Evolutionary conservation across 2,113 vertebrate species (phyloP).

Genomic region (Heteronetta atricapilla): DNA sequence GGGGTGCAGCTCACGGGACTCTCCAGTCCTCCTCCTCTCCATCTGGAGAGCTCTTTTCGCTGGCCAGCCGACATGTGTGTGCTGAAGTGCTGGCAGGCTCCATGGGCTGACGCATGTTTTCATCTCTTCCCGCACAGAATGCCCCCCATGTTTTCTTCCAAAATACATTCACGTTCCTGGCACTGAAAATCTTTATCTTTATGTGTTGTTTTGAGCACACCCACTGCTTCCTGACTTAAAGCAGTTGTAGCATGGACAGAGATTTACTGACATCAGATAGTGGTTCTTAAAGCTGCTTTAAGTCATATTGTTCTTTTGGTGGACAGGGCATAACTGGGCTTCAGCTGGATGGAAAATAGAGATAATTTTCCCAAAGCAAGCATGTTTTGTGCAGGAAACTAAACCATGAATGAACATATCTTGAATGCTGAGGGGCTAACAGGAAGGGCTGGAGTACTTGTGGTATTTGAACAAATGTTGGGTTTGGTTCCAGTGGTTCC

Average conservation of each 20-base stretch:
- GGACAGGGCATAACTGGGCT: constrained; percentile 22
- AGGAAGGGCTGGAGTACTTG: neutral
- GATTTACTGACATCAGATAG: constrained; percentile 61
- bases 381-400: neutral
- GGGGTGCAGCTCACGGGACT: neutral
- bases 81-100: neutral
- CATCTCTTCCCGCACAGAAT: neutral
- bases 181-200: constrained; percentile 59
- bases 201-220: constrained; percentile 49
- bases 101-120: neutral
- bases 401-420: neutral
- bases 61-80: accelerated
- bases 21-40: neutral
- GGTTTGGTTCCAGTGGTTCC: neutral
- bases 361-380: neutral
- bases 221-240: constrained; percentile 68
- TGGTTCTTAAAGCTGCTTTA: constrained; percentile 37
- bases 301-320: constrained; percentile 8
- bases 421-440: neutral
- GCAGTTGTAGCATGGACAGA: constrained; percentile 18
- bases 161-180: constrained; percentile 51
- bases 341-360: constrained; percentile 13
- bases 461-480: neutral
- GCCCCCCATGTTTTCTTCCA: constrained; percentile 19
- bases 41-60: neutral